Evolutionary conservation across 1,140 invertebrate genomes (phyloP).

Genomic region (Drosophila albomicans): DNA sequence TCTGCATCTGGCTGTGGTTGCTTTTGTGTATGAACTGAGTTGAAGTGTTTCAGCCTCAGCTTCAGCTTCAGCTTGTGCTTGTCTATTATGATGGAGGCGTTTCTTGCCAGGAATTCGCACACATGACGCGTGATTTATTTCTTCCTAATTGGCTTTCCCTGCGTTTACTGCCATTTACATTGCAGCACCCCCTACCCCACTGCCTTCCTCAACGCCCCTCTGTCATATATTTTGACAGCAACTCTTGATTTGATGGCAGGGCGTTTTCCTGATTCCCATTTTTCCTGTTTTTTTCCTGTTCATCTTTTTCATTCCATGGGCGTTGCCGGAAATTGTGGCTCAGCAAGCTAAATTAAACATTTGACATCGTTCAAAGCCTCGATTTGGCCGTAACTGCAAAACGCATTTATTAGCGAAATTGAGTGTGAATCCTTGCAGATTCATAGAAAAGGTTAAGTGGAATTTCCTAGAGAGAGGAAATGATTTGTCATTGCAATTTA

Average conservation of each 20-base stretch:
- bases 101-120: slow-evolving; percentile 53
- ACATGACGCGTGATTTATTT: slow-evolving; percentile 75
- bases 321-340: slow-evolving; percentile 78
- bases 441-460: slow-evolving; percentile 47
- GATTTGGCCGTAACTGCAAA: slow-evolving; percentile 55
- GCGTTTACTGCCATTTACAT: slow-evolving; percentile 68
- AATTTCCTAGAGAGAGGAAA: slow-evolving; percentile 40
- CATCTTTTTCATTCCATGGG: slow-evolving; percentile 36
- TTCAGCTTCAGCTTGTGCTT: slow-evolving; percentile 12
- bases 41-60: slow-evolving; percentile 42
- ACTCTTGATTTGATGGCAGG: slow-evolving; percentile 74
- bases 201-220: slow-evolving; percentile 10
- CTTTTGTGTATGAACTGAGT: slow-evolving; percentile 3
- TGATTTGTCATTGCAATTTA: background rate
- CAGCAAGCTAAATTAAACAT: slow-evolving; percentile 71
- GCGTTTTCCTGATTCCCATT: slow-evolving; percentile 33
- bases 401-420: slow-evolving; percentile 70
- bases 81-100: slow-evolving; percentile 21
- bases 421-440: slow-evolving; percentile 55
- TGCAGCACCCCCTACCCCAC: slow-evolving; percentile 22
- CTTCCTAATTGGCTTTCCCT: slow-evolving; percentile 77
- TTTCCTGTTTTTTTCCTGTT: slow-evolving; percentile 8
- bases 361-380: slow-evolving; percentile 39
- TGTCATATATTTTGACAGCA: slow-evolving; percentile 75
- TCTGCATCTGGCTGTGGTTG: slow-evolving; percentile 31